Conservation (phyloP, 2,113 vertebrate species). For the Trematomus loennbergii region DNA sequence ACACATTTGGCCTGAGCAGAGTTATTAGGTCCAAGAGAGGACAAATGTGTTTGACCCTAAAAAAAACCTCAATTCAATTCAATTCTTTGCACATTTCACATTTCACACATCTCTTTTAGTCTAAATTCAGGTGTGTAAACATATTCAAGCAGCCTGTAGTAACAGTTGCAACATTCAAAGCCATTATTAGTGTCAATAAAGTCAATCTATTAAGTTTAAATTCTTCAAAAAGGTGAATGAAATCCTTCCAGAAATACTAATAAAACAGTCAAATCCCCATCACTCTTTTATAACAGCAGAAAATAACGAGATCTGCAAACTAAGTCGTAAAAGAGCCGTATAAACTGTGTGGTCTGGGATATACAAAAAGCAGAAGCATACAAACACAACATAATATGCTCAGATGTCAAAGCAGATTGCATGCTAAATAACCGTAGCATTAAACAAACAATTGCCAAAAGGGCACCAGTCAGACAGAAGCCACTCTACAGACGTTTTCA, state of each 20-base stretch:
- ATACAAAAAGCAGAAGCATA: neutral
- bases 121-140: neutral
- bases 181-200: neutral
- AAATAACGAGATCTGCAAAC: neutral
- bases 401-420: neutral
- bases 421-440: neutral
- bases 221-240: neutral
- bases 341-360: neutral
- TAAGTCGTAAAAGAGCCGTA: neutral
- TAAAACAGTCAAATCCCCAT: neutral
- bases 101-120: too few relatives aligned
- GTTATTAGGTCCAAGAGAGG: neutral
- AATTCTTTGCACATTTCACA: slow-evolving; percentile 2
- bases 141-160: neutral
- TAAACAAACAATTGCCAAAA: neutral
- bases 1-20: slow-evolving; percentile 16
- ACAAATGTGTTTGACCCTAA: neutral
- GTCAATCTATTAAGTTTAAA: neutral
- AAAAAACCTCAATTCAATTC: neutral
- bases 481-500: neutral
- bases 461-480: neutral
- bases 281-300: neutral
- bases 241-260: neutral
- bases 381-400: neutral
- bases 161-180: neutral